A percentile compares a stretch with the other conserved stretches of the same genome.
Evolutionary conservation across 2,888 invertebrate genomes (phyloP).

Genomic region (Thymelicus acteon): DNA sequence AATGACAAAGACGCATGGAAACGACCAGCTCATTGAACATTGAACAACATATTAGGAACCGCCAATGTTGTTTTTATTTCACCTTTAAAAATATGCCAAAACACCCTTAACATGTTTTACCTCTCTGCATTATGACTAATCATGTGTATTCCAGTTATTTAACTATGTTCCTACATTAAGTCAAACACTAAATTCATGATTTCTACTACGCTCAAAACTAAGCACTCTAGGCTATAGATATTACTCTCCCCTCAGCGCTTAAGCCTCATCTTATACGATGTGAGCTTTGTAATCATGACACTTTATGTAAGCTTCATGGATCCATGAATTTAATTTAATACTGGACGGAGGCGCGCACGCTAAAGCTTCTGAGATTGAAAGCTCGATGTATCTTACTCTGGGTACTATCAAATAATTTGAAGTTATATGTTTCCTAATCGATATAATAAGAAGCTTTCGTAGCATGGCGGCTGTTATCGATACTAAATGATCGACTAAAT

Average conservation of each 20-base stretch:
- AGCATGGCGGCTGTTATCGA: conserved; percentile 39
- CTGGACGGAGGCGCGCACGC: conserved; percentile 16
- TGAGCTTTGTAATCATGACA: conserved; percentile 27
- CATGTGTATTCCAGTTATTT: too few relatives aligned
- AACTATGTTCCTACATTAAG: too few relatives aligned
- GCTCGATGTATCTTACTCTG: conserved; percentile 25
- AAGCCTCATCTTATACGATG: conserved; percentile 13
- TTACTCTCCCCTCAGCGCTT: conserved; percentile 1
- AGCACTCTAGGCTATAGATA: conserved; percentile 8
- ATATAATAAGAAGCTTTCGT: conserved; percentile 59
- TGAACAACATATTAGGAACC: too few relatives aligned
- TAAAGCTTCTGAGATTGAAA: conserved; percentile 31
- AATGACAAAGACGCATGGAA: too few relatives aligned
- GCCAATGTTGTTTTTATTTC: too few relatives aligned
- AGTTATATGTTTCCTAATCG: conserved; percentile 54
- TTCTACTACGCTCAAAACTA: not conserved
- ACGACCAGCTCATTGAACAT: too few relatives aligned
- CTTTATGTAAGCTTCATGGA: conserved; percentile 21
- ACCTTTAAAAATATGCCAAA: too few relatives aligned
- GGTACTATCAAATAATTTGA: conserved; percentile 22
- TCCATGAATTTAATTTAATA: conserved; percentile 32
- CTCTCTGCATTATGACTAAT: too few relatives aligned
- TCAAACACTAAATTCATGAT: not conserved
- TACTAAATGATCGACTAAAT: too few relatives aligned
- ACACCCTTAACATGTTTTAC: too few relatives aligned